Percentiles rank a stretch among this genome's conserved stretches.
Conservation (phyloP, 2,113 vertebrate genomes). For the Aramus guarauna region DNA sequence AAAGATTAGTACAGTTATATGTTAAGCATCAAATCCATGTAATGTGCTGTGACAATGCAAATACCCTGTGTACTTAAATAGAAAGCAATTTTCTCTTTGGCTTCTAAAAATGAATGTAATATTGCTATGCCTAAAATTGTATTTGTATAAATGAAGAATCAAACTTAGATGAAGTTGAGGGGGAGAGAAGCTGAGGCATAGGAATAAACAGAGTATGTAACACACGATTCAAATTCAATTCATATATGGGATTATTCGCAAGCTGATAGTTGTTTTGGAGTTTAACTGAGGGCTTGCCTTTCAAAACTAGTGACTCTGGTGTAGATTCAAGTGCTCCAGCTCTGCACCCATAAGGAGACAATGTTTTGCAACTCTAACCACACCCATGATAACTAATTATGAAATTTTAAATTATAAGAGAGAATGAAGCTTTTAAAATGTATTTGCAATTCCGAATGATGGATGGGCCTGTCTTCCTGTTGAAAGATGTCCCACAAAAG, state of each 20-base stretch:
- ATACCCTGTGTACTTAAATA: constrained; percentile 54
- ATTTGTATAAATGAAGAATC: neutral
- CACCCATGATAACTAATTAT: constrained; percentile 41
- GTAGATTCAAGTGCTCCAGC: neutral
- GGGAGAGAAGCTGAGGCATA: neutral
- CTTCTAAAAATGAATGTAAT: neutral
- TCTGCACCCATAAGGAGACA: neutral
- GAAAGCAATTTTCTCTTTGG: constrained; percentile 28
- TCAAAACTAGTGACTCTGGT: neutral
- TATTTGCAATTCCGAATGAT: constrained; percentile 27
- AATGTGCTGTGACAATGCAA: constrained; percentile 71
- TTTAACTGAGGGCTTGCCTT: neutral
- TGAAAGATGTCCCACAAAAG: constrained; percentile 40
- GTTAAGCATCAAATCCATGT: constrained; percentile 50
- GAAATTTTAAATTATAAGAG: constrained; percentile 40
- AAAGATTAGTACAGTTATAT: constrained; percentile 60
- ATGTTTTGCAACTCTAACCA: neutral
- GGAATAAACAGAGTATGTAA: neutral
- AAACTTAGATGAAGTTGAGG: neutral
- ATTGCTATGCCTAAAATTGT: neutral
- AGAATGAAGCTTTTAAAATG: constrained; percentile 21
- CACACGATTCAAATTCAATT: neutral
- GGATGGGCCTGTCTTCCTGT: constrained; percentile 26
- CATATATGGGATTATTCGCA: neutral
- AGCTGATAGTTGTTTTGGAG: neutral